A percentile compares a stretch with the other conserved stretches of the same genome.
Evolutionary conservation across 35 echinoderm and acorn worm species (phyloP).

Genomic region (Lytechinus variegatus): DNA sequence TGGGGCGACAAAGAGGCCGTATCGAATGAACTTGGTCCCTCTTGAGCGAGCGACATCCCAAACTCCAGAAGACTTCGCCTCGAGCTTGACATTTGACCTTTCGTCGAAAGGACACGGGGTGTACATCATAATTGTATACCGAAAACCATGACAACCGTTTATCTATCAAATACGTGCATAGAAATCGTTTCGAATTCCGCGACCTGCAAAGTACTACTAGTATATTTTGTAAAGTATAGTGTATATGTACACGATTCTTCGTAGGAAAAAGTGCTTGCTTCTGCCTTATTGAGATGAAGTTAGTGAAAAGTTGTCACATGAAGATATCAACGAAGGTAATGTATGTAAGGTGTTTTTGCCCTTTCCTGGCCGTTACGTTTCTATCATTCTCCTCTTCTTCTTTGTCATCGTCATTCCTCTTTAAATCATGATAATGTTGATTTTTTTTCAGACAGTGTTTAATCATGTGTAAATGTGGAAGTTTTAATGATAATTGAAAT

Average conservation of each 20-base stretch:
- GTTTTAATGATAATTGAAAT: too few relatives aligned
- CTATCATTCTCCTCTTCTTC: too few relatives aligned
- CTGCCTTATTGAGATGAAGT: background rate
- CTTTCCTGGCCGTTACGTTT: too few relatives aligned
- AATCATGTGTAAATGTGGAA: too few relatives aligned
- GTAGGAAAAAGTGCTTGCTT: background rate
- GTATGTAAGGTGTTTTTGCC: too few relatives aligned
- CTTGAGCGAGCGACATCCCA: background rate
- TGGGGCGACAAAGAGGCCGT: too few relatives aligned
- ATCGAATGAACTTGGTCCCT: too few relatives aligned
- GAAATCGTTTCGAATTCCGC: background rate
- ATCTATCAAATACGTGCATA: background rate
- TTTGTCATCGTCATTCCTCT: too few relatives aligned
- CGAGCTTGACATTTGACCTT: constrained; percentile 9
- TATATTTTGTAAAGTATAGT: background rate
- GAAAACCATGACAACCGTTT: background rate
- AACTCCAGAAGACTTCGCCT: background rate
- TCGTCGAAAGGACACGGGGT: background rate
- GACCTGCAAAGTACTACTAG: background rate
- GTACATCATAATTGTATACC: background rate
- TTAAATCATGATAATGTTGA: too few relatives aligned
- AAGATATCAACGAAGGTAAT: background rate
- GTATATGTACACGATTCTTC: background rate
- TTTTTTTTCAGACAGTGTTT: too few relatives aligned
- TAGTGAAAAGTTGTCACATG: background rate